A percentile compares a stretch with the other conserved stretches of the same genome.
phyloP scores from a whole-genome alignment of 2,113 vertebrate genomes.

The Psilopogon haemacephalus region DNA sequence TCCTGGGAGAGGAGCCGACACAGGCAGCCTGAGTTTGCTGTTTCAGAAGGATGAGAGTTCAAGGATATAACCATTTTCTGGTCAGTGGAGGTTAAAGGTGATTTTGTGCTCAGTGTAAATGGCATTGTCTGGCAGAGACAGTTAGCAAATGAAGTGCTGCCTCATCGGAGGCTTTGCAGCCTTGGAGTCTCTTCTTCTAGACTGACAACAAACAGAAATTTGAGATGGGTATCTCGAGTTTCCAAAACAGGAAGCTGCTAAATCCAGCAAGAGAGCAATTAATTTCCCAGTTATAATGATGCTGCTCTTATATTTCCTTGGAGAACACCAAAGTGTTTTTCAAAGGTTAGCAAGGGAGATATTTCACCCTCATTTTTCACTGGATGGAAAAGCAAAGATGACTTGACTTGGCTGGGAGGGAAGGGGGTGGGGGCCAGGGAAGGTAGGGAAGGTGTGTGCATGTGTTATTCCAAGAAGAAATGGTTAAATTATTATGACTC shows the following conservation, averaged over 20 bases:
- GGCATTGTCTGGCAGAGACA: constrained; percentile 48
- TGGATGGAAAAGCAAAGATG: background rate
- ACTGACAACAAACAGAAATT: constrained; percentile 62
- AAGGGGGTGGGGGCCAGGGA: no score
- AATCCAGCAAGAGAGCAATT: constrained; percentile 44
- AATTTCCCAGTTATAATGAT: constrained; percentile 14
- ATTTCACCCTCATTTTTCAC: background rate
- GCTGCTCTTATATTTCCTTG: background rate
- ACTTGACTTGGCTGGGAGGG: background rate
- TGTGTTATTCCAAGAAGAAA: background rate
- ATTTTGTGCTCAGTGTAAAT: constrained; percentile 18
- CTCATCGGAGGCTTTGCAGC: constrained; percentile 18
- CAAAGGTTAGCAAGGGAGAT: background rate
- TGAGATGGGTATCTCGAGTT: constrained; percentile 40
- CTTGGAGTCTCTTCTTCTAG: constrained; percentile 26
- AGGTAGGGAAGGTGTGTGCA: no score
- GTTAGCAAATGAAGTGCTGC: constrained; percentile 59
- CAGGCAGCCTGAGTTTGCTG: fast-evolving
- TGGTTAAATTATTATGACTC: background rate
- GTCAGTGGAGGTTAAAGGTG: constrained; percentile 38
- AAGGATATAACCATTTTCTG: background rate
- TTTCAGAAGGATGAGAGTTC: constrained; percentile 5
- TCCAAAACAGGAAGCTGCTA: constrained; percentile 60
- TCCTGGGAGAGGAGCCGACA: background rate
- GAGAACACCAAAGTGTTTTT: background rate